phyloP scores from a whole-genome alignment of 2,888 invertebrate species.

The Anarsia innoxiella region DNA sequence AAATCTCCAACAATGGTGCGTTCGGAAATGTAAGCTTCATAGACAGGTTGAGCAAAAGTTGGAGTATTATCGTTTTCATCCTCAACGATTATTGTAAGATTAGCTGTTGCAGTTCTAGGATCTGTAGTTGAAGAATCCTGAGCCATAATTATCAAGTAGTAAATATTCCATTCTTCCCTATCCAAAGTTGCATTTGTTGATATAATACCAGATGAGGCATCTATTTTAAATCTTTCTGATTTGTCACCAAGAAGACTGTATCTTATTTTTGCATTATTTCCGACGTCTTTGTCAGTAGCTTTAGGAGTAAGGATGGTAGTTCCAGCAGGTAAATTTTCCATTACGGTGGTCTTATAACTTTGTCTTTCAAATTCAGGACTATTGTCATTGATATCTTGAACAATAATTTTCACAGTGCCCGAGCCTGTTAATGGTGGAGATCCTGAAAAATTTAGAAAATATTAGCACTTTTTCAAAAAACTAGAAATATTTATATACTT shows the following conservation, averaged over 20 bases:
- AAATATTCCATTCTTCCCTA: constrained; percentile 84
- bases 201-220: constrained; percentile 86
- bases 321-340: constrained; percentile 88
- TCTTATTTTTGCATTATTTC: constrained; percentile 89
- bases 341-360: constrained; percentile 84
- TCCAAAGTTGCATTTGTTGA: constrained; percentile 83
- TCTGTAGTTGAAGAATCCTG: constrained; percentile 92
- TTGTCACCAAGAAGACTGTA: constrained; percentile 89
- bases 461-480: no score
- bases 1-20: constrained; percentile 87
- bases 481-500: no score
- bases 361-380: constrained; percentile 90
- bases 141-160: constrained; percentile 89
- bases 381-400: constrained; percentile 96
- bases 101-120: constrained; percentile 87
- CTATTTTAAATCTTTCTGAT: constrained; percentile 85
- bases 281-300: constrained; percentile 88
- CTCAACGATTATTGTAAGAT: constrained; percentile 84
- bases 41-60: constrained; percentile 81
- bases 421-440: constrained; percentile 94
- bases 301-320: constrained; percentile 85
- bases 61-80: constrained; percentile 94
- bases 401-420: constrained; percentile 90
- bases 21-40: constrained; percentile 88
- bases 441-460: no score